Conservation (phyloP, 1,140 invertebrate species). For the Planococcus citri region DNA sequence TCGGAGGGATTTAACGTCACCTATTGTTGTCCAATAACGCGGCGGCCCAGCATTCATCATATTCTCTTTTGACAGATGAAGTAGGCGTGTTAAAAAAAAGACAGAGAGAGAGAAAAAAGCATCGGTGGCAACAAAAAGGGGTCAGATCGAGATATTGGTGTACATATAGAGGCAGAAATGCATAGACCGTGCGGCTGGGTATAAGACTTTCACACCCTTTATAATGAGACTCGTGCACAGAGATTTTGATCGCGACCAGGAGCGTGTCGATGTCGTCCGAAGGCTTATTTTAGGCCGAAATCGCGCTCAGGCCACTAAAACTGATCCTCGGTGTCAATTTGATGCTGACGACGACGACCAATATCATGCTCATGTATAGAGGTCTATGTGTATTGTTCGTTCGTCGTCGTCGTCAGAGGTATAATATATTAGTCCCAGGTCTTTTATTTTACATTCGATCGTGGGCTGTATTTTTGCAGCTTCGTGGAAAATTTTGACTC, state of each 20-base stretch:
- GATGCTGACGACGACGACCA: too few species aligned
- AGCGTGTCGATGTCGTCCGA: conserved; percentile 8
- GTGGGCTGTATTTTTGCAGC: too few species aligned
- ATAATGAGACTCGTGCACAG: conserved; percentile 13
- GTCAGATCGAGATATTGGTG: neutral
- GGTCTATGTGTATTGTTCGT: too few species aligned
- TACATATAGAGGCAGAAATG: too few species aligned
- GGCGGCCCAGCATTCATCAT: conserved; percentile 10
- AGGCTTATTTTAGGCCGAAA: too few species aligned
- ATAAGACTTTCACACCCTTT: conserved; percentile 11
- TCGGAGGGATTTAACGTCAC: conserved; percentile 15
- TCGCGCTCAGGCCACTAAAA: too few species aligned
- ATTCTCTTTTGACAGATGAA: conserved; percentile 20
- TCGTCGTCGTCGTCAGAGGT: too few species aligned
- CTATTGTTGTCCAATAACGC: conserved; percentile 19
- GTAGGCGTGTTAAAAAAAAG: conserved; percentile 11
- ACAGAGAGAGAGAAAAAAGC: neutral
- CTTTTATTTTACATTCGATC: too few species aligned
- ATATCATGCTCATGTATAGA: too few species aligned
- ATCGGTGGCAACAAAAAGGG: neutral
- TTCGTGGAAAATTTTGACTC: too few species aligned
- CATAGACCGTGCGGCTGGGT: neutral
- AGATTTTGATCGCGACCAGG: neutral
- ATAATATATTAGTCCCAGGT: too few species aligned
- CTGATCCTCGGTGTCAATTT: too few species aligned